These are phyloP conservation scores for Rhodeus uyekii DNA, from an alignment of 2,797 vertebrate species.

Conservation along the genomic window DNA sequence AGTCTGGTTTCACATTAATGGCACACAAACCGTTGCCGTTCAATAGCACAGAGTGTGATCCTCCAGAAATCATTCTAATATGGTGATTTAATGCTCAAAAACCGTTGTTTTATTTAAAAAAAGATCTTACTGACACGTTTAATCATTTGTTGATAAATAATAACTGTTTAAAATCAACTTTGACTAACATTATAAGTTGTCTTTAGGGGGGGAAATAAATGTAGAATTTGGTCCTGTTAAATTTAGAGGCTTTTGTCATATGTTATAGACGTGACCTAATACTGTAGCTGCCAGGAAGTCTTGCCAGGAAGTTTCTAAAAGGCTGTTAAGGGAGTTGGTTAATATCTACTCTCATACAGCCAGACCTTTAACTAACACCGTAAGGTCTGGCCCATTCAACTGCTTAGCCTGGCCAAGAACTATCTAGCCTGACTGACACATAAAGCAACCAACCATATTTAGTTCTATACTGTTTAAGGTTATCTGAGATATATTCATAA, in stretches of 20 bases:
- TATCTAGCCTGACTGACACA: not conserved
- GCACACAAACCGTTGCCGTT: too few relatives aligned
- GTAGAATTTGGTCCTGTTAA: not conserved
- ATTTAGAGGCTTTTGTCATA: conserved; percentile 31
- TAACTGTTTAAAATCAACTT: not conserved
- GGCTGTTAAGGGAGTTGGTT: conserved; percentile 3
- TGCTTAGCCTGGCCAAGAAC: not conserved
- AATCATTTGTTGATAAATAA: too few relatives aligned
- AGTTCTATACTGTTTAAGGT: not conserved
- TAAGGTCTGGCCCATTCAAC: not conserved
- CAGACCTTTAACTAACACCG: not conserved
- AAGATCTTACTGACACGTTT: too few relatives aligned
- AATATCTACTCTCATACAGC: conserved; percentile 8
- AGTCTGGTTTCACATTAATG: too few relatives aligned
- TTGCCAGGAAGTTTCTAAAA: conserved; percentile 44
- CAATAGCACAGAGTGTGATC: too few relatives aligned
- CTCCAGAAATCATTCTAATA: too few relatives aligned
- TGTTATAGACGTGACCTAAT: conserved; percentile 11
- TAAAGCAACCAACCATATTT: not conserved
- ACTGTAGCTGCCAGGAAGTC: conserved; percentile 27
- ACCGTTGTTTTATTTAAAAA: too few relatives aligned
- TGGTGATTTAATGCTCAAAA: too few relatives aligned
- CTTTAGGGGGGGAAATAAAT: not conserved
- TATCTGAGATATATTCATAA: not conserved
- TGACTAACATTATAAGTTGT: not conserved